Conservation (phyloP, 2,797 vertebrate species). For the Epinephelus malabaricus region DNA sequence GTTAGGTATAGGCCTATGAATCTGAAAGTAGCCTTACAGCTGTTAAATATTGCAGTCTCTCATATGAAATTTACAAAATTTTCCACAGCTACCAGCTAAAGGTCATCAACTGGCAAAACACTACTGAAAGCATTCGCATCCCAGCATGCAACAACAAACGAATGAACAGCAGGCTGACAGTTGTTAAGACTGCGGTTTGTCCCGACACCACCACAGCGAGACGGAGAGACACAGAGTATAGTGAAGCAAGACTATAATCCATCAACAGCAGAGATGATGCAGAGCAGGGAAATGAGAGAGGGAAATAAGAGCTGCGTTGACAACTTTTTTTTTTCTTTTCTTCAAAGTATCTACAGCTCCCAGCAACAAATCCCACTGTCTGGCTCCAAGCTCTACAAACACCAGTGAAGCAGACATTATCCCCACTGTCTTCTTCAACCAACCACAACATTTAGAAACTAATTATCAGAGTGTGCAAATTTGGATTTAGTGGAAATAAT, state of each 20-base stretch:
- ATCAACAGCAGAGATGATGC: constrained; percentile 38
- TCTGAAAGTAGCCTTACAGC: constrained; percentile 48
- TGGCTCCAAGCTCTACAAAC: constrained; percentile 39
- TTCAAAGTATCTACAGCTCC: constrained; percentile 52
- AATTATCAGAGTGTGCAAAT: constrained; percentile 1
- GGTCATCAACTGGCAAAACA: constrained; percentile 1
- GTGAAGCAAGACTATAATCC: constrained; percentile 22
- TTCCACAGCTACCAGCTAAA: constrained; percentile 30
- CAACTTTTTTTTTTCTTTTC: constrained; percentile 46
- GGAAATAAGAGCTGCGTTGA: constrained; percentile 37
- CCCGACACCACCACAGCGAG: constrained; percentile 3
- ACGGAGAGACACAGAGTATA: constrained; percentile 10
- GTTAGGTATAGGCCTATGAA: constrained; percentile 52
- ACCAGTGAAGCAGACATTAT: constrained; percentile 45
- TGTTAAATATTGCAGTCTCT: constrained; percentile 68
- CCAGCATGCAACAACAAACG: constrained; percentile 1
- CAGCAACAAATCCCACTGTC: constrained; percentile 41
- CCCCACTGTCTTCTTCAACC: constrained; percentile 44
- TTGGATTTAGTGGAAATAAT: not conserved
- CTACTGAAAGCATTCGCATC: not conserved
- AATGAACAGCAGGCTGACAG: constrained; percentile 10
- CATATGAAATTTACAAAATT: constrained; percentile 52
- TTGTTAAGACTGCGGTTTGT: constrained; percentile 8
- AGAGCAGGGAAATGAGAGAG: constrained; percentile 22
- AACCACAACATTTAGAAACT: constrained; percentile 29